A percentile compares a stretch with the other conserved stretches of the same genome.
phyloP scores from a whole-genome alignment of 2,888 invertebrate genomes.

The Thymelicus lineola region DNA sequence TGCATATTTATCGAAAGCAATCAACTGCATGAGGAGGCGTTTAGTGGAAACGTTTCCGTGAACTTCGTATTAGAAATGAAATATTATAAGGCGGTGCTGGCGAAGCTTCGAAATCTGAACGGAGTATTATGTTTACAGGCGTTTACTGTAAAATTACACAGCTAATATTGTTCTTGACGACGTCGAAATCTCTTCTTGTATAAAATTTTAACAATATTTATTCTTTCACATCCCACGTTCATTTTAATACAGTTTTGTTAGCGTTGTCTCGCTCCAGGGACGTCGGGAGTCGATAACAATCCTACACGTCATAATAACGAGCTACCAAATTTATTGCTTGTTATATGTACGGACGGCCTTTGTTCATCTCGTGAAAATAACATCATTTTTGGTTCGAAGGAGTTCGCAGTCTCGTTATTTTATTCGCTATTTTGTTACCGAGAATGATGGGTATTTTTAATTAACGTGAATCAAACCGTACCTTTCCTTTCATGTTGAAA shows the following conservation, averaged over 20 bases:
- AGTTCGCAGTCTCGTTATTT: conserved; percentile 4
- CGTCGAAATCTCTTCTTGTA: conserved; percentile 17
- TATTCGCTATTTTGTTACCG: not conserved
- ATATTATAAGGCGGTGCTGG: conserved; percentile 12
- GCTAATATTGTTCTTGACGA: not conserved
- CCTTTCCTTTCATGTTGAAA: not conserved
- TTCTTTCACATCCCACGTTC: not conserved
- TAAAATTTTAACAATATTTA: conserved; percentile 24
- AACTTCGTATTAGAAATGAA: conserved; percentile 8
- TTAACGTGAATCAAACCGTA: not conserved
- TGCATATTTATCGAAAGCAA: conserved; percentile 36
- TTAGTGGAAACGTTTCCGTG: conserved; percentile 21
- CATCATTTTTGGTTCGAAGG: conserved; percentile 2
- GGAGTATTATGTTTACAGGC: not conserved
- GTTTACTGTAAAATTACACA: too few relatives aligned
- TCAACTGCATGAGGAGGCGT: conserved; percentile 36
- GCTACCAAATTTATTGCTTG: conserved; percentile 31
- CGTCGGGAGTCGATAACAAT: conserved; percentile 12
- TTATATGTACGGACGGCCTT: conserved; percentile 17
- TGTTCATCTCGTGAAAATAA: conserved; percentile 16
- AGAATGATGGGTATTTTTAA: not conserved
- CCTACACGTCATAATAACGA: conserved; percentile 27
- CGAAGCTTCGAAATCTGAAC: not conserved
- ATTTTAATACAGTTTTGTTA: conserved; percentile 12
- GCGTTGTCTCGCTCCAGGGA: not conserved